Evolutionary conservation across 2,113 vertebrate species (phyloP).

Genomic region (Dendropsophus ebraccatus): DNA sequence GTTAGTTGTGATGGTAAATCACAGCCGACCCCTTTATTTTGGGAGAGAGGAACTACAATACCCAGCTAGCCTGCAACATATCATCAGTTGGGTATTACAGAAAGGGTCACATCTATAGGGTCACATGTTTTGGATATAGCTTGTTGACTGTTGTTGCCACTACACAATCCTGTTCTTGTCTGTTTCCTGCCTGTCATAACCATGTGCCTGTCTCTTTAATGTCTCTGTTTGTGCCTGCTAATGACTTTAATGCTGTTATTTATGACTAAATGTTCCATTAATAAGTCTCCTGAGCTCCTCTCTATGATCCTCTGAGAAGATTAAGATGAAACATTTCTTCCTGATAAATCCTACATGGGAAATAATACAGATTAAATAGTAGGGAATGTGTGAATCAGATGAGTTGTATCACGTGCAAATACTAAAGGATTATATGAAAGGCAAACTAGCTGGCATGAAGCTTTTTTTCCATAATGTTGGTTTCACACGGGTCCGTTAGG

Average conservation of each 20-base stretch:
- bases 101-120: not conserved
- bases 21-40: too few relatives aligned
- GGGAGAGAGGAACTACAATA: too few relatives aligned
- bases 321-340: slow-evolving; percentile 32
- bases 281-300: slow-evolving; percentile 7
- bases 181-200: not conserved
- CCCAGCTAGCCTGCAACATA: too few relatives aligned
- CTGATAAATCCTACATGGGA: slow-evolving; percentile 24
- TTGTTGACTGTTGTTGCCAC: not conserved
- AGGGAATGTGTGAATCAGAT: slow-evolving; percentile 11
- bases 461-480: not conserved
- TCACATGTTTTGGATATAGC: not conserved
- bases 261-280: slow-evolving; percentile 9
- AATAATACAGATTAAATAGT: not conserved
- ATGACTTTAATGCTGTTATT: slow-evolving; percentile 15
- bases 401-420: slow-evolving; percentile 15
- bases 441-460: not conserved
- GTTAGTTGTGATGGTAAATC: too few relatives aligned
- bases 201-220: not conserved
- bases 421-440: not conserved
- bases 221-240: slow-evolving; percentile 5
- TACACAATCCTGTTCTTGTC: not conserved
- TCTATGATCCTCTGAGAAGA: slow-evolving; percentile 14
- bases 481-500: not conserved
- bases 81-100: too few relatives aligned